Evolutionary conservation across 2,888 invertebrate genomes (phyloP).

Genomic region (Adelphocoris suturalis): DNA sequence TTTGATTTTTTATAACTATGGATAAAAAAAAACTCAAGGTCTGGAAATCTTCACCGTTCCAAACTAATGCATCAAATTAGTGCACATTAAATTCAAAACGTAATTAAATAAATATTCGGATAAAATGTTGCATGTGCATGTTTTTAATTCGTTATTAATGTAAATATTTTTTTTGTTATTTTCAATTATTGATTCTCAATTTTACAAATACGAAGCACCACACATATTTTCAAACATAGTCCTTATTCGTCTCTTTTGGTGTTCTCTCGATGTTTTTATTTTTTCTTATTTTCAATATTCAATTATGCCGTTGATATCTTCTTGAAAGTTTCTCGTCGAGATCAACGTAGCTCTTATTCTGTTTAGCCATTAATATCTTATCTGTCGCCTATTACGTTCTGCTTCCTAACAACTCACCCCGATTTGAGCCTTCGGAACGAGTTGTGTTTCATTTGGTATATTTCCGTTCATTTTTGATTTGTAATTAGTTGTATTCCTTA

Average conservation of each 20-base stretch:
- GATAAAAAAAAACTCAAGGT: background rate
- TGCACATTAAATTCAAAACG: background rate
- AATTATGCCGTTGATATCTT: background rate
- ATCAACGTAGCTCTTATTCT: conserved; percentile 30
- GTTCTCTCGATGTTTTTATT: conserved; percentile 35
- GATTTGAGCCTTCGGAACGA: background rate
- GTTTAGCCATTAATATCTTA: background rate
- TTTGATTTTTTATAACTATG: background rate
- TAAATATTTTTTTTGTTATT: conserved; percentile 35
- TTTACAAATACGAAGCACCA: conserved; percentile 32
- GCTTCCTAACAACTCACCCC: conserved; percentile 18
- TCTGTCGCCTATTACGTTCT: conserved; percentile 9
- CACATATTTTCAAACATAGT: conserved; percentile 40
- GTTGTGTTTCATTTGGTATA: conserved; percentile 23
- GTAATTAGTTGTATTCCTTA: background rate
- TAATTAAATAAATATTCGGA: background rate
- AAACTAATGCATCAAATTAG: conserved; percentile 12
- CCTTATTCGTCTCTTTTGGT: conserved; percentile 46
- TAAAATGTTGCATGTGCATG: conserved; percentile 60
- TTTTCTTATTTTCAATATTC: conserved; percentile 15
- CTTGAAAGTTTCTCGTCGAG: background rate
- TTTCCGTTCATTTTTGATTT: conserved; percentile 12
- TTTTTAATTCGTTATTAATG: conserved; percentile 22
- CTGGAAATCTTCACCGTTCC: background rate
- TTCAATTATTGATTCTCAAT: background rate